Evolutionary conservation across 2,888 invertebrate species (phyloP).

Genomic region (Drosophila macrospina): DNA sequence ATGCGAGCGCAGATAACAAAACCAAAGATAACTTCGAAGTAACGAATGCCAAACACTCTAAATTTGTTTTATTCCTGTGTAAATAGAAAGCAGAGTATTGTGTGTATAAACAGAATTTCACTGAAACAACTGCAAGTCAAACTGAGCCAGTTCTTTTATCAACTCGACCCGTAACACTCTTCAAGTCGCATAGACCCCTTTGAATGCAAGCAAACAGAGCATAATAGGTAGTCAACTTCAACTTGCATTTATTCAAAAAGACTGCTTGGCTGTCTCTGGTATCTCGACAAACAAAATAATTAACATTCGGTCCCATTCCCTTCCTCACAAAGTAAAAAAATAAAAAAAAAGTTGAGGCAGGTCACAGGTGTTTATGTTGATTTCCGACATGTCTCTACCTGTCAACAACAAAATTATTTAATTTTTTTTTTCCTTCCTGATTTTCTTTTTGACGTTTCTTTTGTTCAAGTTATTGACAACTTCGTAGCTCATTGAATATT

Average conservation of each 20-base stretch:
- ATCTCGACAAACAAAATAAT: slow-evolving; percentile 4
- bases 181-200: background rate
- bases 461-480: slow-evolving; percentile 31
- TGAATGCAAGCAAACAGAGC: background rate
- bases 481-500: slow-evolving; percentile 56
- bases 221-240: background rate
- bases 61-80: too few relatives aligned
- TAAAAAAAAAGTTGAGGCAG: slow-evolving; percentile 26
- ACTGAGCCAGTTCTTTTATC: too few relatives aligned
- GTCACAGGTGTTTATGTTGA: slow-evolving; percentile 42
- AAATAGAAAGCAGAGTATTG: too few relatives aligned
- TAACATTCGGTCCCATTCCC: background rate
- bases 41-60: background rate
- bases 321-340: background rate
- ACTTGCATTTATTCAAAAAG: background rate
- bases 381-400: slow-evolving; percentile 16
- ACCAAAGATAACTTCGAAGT: background rate
- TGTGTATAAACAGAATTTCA: too few relatives aligned
- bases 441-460: slow-evolving; percentile 3
- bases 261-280: background rate
- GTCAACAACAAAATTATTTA: slow-evolving; percentile 1
- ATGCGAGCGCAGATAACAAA: slow-evolving; percentile 37
- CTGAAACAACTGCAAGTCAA: too few relatives aligned
- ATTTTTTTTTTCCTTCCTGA: slow-evolving; percentile 11
- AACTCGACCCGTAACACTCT: background rate